Evolutionary conservation across 2,113 vertebrate species (phyloP), one percentile per base, ranked within the genome.

Genomic region (Ovibos moschatus): DNA sequence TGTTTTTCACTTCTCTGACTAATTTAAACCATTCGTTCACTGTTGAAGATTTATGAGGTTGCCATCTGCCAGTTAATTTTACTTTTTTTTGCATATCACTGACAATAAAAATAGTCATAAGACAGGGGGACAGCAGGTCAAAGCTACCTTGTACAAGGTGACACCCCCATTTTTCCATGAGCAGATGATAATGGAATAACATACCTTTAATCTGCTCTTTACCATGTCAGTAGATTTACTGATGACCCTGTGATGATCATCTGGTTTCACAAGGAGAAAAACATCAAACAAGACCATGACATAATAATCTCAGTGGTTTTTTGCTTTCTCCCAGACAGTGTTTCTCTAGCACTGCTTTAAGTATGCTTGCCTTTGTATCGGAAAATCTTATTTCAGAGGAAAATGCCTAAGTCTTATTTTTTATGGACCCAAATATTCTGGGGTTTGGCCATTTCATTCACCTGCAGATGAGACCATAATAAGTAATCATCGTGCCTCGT

Each of bases 11-110:
- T 64, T 94, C 94, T 98, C n/a, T 97, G 91, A 97, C 94, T 99
- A 98, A 98, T 97, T 97, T 83, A 83, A 98, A 91, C 89, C 97
- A 96, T 97, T 98, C 98, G 40, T 92, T 98, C 78, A 87, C 67
- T 27, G 5, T 25, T 92, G 93, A 91, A 98, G 97, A 97, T 78
- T 97, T 97, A 97, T 83, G 84, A 97, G 78, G 79, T 89, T 50
- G 64, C 89, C 90, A 97, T 82, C 94, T 97, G 90, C 51, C 87
- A 92, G n/a, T 89, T 98, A 79, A 57, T 96, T 98, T 95, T 94
- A 27, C 95, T 97, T 83, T 45, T 28, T 98, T 93, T 85, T 23
- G 94, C 93, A 86, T 30, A 90, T 76, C 45, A 36, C 87, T 78
- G 79, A 96, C 64, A 94, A 51, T 88, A 97, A 97, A 96, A 98